A percentile compares a stretch with the other conserved stretches of the same genome.
phyloP scores from a whole-genome alignment of 2,797 vertebrate genomes.

The Phalanger gymnotis region DNA sequence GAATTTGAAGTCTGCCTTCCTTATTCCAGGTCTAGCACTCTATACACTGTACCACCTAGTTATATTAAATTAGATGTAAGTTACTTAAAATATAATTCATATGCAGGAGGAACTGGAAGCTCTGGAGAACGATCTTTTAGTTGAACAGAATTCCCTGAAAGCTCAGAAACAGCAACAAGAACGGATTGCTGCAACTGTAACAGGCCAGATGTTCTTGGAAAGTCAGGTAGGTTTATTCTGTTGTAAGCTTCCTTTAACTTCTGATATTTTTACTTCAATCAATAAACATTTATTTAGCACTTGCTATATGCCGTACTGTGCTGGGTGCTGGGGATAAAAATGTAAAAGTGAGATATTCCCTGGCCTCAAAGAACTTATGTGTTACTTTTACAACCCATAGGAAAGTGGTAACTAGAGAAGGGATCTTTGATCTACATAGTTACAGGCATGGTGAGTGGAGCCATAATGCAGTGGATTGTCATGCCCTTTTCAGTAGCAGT shows the following conservation, averaged over 20 bases:
- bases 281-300: background rate
- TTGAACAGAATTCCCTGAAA: conserved; percentile 89
- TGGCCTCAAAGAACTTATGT: background rate
- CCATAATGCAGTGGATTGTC: background rate
- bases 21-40: background rate
- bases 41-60: background rate
- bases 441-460: background rate
- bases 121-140: conserved; percentile 90
- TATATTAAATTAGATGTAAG: background rate
- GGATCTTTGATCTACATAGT: background rate
- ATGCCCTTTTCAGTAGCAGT: background rate
- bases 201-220: conserved; percentile 97
- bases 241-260: background rate
- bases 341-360: background rate
- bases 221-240: conserved; percentile 89
- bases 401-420: background rate
- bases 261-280: background rate
- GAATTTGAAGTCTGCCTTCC: background rate
- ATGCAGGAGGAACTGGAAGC: conserved; percentile 91
- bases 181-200: conserved; percentile 93
- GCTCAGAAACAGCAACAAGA: conserved; percentile 95
- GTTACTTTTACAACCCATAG: background rate
- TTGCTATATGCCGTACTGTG: background rate
- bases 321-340: background rate
- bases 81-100: conserved; percentile 32